A percentile compares a stretch with the other conserved stretches of the same genome.
phyloP scores from a whole-genome alignment of 2,888 invertebrate genomes.

The Bembecia ichneumoniformis region DNA sequence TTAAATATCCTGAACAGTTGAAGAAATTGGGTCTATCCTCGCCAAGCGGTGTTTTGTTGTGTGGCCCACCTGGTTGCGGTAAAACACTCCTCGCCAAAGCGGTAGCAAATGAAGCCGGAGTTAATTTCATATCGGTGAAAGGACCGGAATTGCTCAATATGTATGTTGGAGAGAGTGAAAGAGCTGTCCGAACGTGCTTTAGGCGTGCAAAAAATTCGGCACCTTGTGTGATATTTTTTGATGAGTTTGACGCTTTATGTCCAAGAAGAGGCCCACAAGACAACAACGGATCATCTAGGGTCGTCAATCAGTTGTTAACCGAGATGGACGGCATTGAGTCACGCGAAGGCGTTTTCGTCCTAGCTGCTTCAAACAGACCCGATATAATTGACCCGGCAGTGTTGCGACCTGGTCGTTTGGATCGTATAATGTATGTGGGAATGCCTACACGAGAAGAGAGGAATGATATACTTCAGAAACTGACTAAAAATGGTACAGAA shows the following conservation, averaged over 20 bases:
- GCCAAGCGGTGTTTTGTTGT: constrained; percentile 92
- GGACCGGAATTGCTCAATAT: constrained; percentile 98
- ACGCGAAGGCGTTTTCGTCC: constrained; percentile 91
- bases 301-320: constrained; percentile 96
- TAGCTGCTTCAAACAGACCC: constrained; percentile 97
- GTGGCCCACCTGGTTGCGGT: constrained; percentile 97
- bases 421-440: constrained; percentile 91
- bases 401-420: constrained; percentile 88
- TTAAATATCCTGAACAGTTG: constrained; percentile 87
- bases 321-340: constrained; percentile 98
- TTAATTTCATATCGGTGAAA: constrained; percentile 98
- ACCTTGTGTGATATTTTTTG: constrained; percentile 99
- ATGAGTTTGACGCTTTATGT: constrained; percentile 96
- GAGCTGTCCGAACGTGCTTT: constrained; percentile 96
- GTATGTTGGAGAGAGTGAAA: constrained; percentile 99
- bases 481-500: constrained; percentile 89
- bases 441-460: constrained; percentile 86
- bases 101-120: constrained; percentile 97
- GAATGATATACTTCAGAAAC: constrained; percentile 87
- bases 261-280: constrained; percentile 86
- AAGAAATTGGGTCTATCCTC: constrained; percentile 82
- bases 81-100: constrained; percentile 98
- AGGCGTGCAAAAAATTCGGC: constrained; percentile 94
- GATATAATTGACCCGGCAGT: constrained; percentile 98
- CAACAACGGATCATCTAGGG: constrained; percentile 82